Conservation (phyloP, 2,888 invertebrate species). For the Diplazon laetatorius region DNA sequence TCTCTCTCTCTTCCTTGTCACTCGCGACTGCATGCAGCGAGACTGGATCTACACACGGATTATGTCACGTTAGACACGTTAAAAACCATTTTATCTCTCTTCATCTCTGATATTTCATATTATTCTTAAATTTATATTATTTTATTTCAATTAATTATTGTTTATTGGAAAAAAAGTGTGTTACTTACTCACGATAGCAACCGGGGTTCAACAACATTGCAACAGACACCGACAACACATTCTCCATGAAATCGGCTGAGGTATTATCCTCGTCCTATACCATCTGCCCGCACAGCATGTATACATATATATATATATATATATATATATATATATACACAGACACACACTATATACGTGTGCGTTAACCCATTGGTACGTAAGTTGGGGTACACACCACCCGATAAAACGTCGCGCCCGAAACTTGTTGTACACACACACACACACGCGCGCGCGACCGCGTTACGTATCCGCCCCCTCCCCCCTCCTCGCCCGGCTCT, state of each 20-base stretch:
- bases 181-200: not conserved
- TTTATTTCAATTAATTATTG: no score
- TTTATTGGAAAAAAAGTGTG: no score
- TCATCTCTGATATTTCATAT: no score
- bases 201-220: not conserved
- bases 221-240: constrained; percentile 19
- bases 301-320: constrained; percentile 11
- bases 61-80: constrained; percentile 10
- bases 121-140: no score
- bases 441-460: no score
- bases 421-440: constrained; percentile 59
- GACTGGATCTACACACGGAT: constrained; percentile 1
- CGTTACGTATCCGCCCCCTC: constrained; percentile 59
- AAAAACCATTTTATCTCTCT: no score
- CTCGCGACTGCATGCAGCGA: no score
- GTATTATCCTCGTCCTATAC: not conserved
- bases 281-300: not conserved
- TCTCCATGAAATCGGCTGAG: not conserved
- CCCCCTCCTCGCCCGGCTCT: constrained; percentile 55
- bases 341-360: no score
- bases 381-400: not conserved
- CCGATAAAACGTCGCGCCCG: constrained; percentile 28
- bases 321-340: constrained; percentile 11
- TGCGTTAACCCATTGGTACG: no score
- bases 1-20: not conserved